phyloP scores from a whole-genome alignment of 2,888 invertebrate species.

The Galeopsomyia nigrocyanea region DNA sequence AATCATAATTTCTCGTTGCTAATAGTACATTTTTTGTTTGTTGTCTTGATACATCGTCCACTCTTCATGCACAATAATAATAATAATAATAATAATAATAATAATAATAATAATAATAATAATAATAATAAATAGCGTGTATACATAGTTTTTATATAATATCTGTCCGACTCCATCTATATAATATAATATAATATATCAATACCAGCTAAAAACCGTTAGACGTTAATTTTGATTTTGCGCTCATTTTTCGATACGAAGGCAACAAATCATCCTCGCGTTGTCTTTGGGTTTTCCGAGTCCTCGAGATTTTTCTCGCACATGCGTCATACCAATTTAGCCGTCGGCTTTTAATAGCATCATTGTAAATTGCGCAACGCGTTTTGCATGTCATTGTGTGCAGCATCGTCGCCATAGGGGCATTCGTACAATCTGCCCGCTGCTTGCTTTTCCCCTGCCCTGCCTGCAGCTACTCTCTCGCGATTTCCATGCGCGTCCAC shows the following conservation, averaged over 20 bases:
- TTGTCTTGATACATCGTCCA: constrained; percentile 47
- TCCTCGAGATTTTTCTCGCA: constrained; percentile 21
- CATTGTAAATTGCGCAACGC: constrained; percentile 41
- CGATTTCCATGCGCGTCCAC: background rate
- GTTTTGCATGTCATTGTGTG: constrained; percentile 64
- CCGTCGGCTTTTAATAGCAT: too few relatives aligned
- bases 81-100: constrained; percentile 56
- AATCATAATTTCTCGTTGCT: constrained; percentile 45
- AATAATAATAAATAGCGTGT: constrained; percentile 55
- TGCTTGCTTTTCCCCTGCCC: constrained; percentile 31
- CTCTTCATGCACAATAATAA: constrained; percentile 42
- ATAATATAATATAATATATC: constrained; percentile 14
- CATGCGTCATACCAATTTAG: background rate
- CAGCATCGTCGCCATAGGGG: background rate
- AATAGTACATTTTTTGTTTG: constrained; percentile 45
- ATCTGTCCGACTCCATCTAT: constrained; percentile 40
- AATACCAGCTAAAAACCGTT: too few relatives aligned
- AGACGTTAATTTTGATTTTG: constrained; percentile 64
- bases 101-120: constrained; percentile 54
- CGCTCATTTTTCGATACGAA: constrained; percentile 66
- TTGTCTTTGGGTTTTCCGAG: constrained; percentile 27
- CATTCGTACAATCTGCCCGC: constrained; percentile 32
- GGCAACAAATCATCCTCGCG: constrained; percentile 60
- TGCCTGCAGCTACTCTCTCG: background rate
- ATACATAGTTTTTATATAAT: constrained; percentile 49